Percentiles rank a stretch among this genome's conserved stretches.
These are phyloP conservation scores for Sacculina carcini DNA, from an alignment of 2,888 invertebrate genomes.

Conservation along the genomic window DNA sequence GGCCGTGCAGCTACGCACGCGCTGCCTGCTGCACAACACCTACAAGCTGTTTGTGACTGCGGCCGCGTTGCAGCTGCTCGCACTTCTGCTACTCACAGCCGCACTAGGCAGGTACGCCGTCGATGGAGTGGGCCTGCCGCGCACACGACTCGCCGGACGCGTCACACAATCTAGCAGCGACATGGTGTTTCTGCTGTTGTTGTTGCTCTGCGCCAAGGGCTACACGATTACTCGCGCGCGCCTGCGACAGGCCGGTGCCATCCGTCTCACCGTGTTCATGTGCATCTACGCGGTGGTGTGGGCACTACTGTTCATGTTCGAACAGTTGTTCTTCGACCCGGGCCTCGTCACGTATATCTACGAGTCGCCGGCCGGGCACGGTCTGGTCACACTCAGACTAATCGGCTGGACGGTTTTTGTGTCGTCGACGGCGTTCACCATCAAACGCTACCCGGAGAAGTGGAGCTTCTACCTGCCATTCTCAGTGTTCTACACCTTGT, in stretches of 20 bases:
- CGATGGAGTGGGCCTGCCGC: slow-evolving; percentile 35
- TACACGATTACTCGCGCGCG: slow-evolving; percentile 68
- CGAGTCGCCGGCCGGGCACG: slow-evolving; percentile 70
- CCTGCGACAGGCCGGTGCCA: slow-evolving; percentile 38
- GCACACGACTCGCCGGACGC: slow-evolving; percentile 26
- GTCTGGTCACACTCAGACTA: slow-evolving; percentile 41
- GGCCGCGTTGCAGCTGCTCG: slow-evolving; percentile 37
- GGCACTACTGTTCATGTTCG: slow-evolving; percentile 46
- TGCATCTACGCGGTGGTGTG: slow-evolving; percentile 45
- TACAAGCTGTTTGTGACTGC: slow-evolving; percentile 60
- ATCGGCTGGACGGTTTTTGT: slow-evolving; percentile 59
- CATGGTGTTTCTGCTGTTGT: slow-evolving; percentile 42
- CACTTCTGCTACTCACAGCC: slow-evolving; percentile 38
- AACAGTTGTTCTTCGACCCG: slow-evolving; percentile 61
- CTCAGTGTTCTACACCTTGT: slow-evolving; percentile 50
- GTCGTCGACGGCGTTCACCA: slow-evolving; percentile 38
- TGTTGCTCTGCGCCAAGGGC: slow-evolving; percentile 62
- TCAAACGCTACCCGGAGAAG: slow-evolving; percentile 59
- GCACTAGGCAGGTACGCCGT: slow-evolving; percentile 50
- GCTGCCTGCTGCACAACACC: slow-evolving; percentile 60
- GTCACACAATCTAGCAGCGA: slow-evolving; percentile 43
- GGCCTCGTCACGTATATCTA: slow-evolving; percentile 69
- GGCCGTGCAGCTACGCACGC: slow-evolving; percentile 41
- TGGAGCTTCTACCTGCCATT: slow-evolving; percentile 56
- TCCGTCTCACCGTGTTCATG: slow-evolving; percentile 54